Percentiles rank a stretch among this genome's conserved stretches.
phyloP scores from a whole-genome alignment of 2,113 vertebrate species.

The Grus americana region DNA sequence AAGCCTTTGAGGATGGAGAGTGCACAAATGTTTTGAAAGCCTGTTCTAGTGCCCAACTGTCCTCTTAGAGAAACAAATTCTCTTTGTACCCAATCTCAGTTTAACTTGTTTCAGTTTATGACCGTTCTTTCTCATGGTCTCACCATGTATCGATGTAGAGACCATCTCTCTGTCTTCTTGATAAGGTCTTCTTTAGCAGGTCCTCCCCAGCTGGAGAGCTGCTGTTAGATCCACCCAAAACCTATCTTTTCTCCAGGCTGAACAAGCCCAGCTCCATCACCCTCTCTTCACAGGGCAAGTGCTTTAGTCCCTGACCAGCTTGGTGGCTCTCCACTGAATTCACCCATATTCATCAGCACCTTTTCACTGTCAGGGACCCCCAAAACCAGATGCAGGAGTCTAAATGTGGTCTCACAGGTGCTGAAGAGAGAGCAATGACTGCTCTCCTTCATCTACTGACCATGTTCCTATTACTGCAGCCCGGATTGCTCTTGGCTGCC shows the following conservation, averaged over 20 bases:
- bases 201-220: neutral
- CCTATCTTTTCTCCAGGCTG: neutral
- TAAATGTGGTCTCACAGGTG: neutral
- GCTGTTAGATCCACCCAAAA: neutral
- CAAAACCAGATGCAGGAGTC: neutral
- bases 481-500: neutral
- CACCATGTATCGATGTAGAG: neutral
- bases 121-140: neutral
- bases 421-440: neutral
- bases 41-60: neutral
- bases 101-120: neutral
- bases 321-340: neutral
- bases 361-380: neutral
- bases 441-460: neutral
- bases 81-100: neutral
- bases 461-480: neutral
- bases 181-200: neutral
- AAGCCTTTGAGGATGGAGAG: neutral
- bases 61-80: neutral
- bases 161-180: neutral
- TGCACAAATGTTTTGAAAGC: neutral
- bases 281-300: neutral
- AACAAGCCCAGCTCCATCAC: neutral
- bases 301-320: neutral
- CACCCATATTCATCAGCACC: neutral